phyloP scores from a whole-genome alignment of 2,797 vertebrate species.

The Sphenopsis melanotis region DNA sequence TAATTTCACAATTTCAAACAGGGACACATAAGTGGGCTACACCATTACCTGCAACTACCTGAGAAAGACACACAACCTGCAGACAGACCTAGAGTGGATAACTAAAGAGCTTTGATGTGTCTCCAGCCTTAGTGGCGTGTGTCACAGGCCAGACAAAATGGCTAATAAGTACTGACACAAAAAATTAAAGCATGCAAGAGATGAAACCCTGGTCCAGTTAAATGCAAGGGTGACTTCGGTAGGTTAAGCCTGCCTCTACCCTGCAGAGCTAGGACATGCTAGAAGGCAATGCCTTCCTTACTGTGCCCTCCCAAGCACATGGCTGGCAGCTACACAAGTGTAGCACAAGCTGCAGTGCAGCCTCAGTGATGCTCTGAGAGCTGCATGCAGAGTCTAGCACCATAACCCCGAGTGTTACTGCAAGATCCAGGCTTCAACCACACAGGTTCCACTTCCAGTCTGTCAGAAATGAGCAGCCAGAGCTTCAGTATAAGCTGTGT shows the following conservation, averaged over 20 bases:
- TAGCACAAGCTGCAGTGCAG: background rate
- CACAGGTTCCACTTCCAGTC: background rate
- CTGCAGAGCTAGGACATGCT: background rate
- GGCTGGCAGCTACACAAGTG: background rate
- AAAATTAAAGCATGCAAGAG: background rate
- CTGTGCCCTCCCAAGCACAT: background rate
- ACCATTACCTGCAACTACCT: background rate
- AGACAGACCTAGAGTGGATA: background rate
- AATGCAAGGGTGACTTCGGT: background rate
- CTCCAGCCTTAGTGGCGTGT: background rate
- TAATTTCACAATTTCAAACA: background rate
- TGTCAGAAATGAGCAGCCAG: background rate
- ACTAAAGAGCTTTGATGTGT: background rate
- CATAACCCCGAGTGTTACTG: background rate
- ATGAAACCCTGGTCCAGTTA: background rate
- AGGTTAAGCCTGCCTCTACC: background rate
- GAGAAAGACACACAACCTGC: background rate
- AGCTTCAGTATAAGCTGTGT: background rate
- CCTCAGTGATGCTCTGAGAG: background rate
- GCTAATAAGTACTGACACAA: background rate
- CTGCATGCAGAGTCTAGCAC: background rate
- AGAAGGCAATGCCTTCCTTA: background rate
- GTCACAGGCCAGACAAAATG: background rate
- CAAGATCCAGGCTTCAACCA: fast-evolving
- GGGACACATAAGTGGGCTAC: background rate